These are phyloP conservation scores for Paratrypauchen microcephalus DNA, from an alignment of 2,797 vertebrate species.

Conservation along the genomic window DNA sequence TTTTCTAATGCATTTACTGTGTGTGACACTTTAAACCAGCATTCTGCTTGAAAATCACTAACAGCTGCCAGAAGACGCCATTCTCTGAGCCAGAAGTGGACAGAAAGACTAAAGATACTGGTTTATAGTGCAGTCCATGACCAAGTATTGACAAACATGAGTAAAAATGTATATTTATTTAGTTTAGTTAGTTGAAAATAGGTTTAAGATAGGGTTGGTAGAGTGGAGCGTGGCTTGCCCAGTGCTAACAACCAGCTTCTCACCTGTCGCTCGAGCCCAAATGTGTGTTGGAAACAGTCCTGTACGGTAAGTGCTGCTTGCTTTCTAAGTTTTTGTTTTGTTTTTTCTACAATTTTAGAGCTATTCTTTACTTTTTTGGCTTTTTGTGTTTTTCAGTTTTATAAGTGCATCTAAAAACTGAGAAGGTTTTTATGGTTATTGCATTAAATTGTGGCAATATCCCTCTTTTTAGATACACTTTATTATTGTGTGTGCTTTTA, in stretches of 20 bases:
- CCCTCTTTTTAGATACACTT: conserved; percentile 6
- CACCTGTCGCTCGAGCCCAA: conserved; percentile 89
- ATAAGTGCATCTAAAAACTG: conserved; percentile 1
- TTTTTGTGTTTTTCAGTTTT: conserved; percentile 11
- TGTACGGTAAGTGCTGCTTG: conserved; percentile 90
- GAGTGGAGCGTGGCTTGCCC: conserved; percentile 85
- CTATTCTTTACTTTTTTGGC: conserved; percentile 6
- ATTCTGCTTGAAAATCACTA: conserved; percentile 86
- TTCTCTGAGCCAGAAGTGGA: conserved; percentile 60
- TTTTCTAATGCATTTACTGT: conserved; percentile 79
- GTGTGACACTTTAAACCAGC: conserved; percentile 80
- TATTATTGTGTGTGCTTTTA: conserved; percentile 17
- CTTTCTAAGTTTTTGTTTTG: conserved; percentile 50
- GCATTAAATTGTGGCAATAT: not conserved
- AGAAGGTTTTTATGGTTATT: not conserved
- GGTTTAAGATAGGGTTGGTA: conserved; percentile 30
- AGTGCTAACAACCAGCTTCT: conserved; percentile 96
- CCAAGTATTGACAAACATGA: too few species aligned
- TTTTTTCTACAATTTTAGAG: conserved; percentile 26
- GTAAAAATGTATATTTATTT: not conserved
- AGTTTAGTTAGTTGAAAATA: not conserved
- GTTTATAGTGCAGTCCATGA: not conserved
- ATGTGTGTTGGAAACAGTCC: conserved; percentile 85
- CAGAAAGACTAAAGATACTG: conserved; percentile 25
- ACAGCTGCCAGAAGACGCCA: conserved; percentile 76